Evolutionary conservation across 2,797 vertebrate species (phyloP).

Genomic region (Carapus acus): DNA sequence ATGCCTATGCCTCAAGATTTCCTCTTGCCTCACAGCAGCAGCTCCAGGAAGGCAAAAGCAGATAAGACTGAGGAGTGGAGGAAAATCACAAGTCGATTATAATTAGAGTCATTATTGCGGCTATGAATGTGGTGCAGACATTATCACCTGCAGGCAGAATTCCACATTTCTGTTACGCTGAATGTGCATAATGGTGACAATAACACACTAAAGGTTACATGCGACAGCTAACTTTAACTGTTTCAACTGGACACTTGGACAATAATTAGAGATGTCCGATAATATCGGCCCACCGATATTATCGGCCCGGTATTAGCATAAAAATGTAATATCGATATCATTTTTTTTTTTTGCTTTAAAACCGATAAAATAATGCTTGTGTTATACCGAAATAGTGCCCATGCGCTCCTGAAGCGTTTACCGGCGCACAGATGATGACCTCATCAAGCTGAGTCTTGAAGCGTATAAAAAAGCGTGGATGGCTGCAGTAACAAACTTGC

Average conservation of each 20-base stretch:
- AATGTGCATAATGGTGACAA: conserved; percentile 33
- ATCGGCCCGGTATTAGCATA: no score
- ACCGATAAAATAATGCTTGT: no score
- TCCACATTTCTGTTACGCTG: conserved; percentile 44
- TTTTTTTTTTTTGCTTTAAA: no score
- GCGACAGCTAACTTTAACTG: conserved; percentile 37
- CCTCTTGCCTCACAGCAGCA: conserved; percentile 57
- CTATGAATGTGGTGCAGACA: conserved; percentile 49
- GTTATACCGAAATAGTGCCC: no score
- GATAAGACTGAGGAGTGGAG: conserved; percentile 57
- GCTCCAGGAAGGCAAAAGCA: conserved; percentile 43
- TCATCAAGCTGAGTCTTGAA: no score
- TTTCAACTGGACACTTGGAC: conserved; percentile 36
- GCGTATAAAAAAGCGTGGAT: no score
- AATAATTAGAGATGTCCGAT: conserved; percentile 34
- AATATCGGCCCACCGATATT: no score
- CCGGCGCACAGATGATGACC: no score
- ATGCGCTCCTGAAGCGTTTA: no score
- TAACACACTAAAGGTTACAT: conserved; percentile 28
- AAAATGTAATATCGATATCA: no score
- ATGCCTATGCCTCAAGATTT: conserved; percentile 65
- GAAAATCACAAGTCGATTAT: conserved; percentile 66
- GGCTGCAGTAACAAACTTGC: no score
- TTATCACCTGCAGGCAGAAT: conserved; percentile 36
- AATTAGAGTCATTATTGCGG: conserved; percentile 62